phyloP scores from a whole-genome alignment of 2,113 vertebrate species.

The Ibidorhyncha struthersii region DNA sequence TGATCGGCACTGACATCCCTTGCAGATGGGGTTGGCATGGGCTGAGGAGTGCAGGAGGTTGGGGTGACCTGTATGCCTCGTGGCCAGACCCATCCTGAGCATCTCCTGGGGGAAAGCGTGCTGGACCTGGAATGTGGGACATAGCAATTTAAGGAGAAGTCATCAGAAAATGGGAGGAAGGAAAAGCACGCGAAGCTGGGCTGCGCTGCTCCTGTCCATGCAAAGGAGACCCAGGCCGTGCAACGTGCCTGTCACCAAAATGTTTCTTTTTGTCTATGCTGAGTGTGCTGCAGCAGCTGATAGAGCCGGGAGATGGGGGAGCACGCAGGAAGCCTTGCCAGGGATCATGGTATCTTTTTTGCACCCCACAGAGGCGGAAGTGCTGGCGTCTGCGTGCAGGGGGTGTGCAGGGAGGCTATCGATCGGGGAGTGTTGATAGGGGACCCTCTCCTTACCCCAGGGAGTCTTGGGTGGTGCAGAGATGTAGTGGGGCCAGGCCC shows the following conservation, averaged over 20 bases:
- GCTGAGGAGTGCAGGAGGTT: neutral
- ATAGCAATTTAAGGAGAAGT: neutral
- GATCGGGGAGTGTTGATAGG: accelerated
- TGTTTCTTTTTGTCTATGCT: neutral
- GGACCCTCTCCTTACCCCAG: slow-evolving; percentile 53
- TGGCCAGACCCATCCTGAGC: neutral
- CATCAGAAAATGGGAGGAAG: neutral
- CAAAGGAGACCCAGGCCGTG: accelerated
- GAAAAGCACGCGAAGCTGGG: neutral
- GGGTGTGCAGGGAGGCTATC: accelerated
- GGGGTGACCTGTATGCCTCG: neutral
- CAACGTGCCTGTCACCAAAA: accelerated
- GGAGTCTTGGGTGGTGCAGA: slow-evolving; percentile 59
- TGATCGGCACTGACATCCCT: neutral
- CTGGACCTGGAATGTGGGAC: neutral
- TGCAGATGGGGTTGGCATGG: accelerated
- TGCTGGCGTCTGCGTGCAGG: accelerated
- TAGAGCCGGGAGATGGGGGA: neutral
- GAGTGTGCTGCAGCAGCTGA: neutral
- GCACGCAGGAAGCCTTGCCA: accelerated
- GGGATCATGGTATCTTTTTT: accelerated
- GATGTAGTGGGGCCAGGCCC: slow-evolving; percentile 74
- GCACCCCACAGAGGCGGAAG: neutral
- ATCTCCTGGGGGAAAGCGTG: accelerated
- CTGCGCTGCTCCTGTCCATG: neutral